Conservation (phyloP, 2,888 invertebrate genomes). For the Pocota personata region DNA sequence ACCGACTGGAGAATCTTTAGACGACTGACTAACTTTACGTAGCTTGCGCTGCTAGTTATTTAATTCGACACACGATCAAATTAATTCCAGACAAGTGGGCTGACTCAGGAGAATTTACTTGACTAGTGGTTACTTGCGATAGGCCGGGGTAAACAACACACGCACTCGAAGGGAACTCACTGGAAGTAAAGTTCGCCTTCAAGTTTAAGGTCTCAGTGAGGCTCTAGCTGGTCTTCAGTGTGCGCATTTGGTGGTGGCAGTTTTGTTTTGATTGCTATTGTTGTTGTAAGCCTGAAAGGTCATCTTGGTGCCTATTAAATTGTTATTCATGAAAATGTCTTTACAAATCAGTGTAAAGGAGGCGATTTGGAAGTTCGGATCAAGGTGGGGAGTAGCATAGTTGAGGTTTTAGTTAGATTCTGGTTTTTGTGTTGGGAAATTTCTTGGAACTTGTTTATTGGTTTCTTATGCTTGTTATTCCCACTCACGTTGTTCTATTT, state of each 20-base stretch:
- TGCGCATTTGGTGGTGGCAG: not conserved
- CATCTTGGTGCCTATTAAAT: not conserved
- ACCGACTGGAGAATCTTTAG: slow-evolving; percentile 14
- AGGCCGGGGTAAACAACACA: not conserved
- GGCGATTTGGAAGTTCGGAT: not conserved
- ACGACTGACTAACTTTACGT: slow-evolving; percentile 47
- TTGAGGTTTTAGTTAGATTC: not conserved
- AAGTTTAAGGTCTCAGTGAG: not conserved
- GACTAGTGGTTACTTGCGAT: not conserved
- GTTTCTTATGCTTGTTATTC: too few relatives aligned
- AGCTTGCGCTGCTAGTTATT: slow-evolving; percentile 29
- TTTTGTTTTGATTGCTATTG: slow-evolving; percentile 8
- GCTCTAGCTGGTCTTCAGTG: too few relatives aligned
- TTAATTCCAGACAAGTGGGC: slow-evolving; percentile 43
- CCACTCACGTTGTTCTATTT: too few relatives aligned
- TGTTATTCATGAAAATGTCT: not conserved
- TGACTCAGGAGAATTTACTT: not conserved
- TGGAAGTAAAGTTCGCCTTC: slow-evolving; percentile 24
- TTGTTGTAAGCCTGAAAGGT: not conserved
- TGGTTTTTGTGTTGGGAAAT: not conserved
- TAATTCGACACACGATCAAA: slow-evolving; percentile 12
- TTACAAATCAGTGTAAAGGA: not conserved
- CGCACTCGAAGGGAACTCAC: not conserved
- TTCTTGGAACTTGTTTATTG: too few relatives aligned
- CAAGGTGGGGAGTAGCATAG: not conserved